Evolutionary conservation across 2,797 vertebrate genomes (phyloP).

Genomic region (Sebastolobus alascanus): DNA sequence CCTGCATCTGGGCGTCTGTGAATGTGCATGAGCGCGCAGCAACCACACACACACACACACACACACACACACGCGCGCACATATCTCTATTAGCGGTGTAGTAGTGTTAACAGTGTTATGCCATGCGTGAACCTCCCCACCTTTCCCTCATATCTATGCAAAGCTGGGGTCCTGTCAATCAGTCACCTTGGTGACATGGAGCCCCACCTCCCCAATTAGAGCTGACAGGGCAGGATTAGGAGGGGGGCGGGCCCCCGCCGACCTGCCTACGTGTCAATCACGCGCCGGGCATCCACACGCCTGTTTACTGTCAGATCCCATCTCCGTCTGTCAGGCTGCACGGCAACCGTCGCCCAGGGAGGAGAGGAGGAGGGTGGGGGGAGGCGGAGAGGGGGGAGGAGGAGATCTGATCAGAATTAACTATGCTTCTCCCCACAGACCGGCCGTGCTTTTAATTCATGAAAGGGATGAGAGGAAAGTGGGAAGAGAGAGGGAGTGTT

Average conservation of each 20-base stretch:
- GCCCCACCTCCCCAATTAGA: constrained; percentile 91
- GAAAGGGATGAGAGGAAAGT: constrained; percentile 85
- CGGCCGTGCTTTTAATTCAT: constrained; percentile 88
- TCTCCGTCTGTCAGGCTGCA: constrained; percentile 88
- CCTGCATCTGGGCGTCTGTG: constrained; percentile 62
- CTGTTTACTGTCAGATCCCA: constrained; percentile 92
- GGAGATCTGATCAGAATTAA: constrained; percentile 89
- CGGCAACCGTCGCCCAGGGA: constrained; percentile 82
- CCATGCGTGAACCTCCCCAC: constrained; percentile 82
- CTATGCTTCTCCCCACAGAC: constrained; percentile 86
- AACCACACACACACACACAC: constrained; percentile 42
- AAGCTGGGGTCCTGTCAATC: constrained; percentile 91
- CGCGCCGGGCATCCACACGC: constrained; percentile 85
- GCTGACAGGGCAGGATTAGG: constrained; percentile 92
- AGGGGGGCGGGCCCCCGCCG: constrained; percentile 85
- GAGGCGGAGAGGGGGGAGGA: constrained; percentile 66
- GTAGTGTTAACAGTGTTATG: constrained; percentile 84
- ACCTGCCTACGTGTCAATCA: constrained; percentile 90
- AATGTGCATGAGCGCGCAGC: constrained; percentile 46
- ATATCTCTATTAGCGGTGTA: constrained; percentile 87
- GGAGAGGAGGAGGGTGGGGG: constrained; percentile 68
- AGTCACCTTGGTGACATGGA: constrained; percentile 88
- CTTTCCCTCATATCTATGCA: constrained; percentile 90
- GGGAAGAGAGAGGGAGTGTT: constrained; percentile 77
- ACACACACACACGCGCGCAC: constrained; percentile 40